A percentile compares a stretch with the other conserved stretches of the same genome.
These are phyloP conservation scores for Eupithecia pulchellata DNA, from an alignment of 2,888 invertebrate genomes.

Conservation along the genomic window DNA sequence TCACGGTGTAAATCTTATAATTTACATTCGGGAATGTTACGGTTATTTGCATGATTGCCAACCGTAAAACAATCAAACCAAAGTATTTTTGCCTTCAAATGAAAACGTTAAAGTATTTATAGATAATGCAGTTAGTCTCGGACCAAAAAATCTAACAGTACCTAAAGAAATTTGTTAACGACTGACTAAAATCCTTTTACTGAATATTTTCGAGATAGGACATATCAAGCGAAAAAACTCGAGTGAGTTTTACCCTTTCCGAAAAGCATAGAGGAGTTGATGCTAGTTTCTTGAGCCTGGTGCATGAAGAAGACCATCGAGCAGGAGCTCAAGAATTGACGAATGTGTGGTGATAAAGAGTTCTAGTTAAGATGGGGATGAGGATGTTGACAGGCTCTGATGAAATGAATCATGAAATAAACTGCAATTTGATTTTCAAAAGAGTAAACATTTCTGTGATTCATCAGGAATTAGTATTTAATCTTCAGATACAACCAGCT, in stretches of 20 bases:
- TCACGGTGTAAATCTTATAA: not conserved
- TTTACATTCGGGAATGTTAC: not conserved
- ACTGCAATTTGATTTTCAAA: not conserved
- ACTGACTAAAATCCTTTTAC: not conserved
- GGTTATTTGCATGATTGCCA: constrained; percentile 29
- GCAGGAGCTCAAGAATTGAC: not conserved
- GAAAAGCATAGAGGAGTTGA: too few relatives aligned
- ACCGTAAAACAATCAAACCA: constrained; percentile 31
- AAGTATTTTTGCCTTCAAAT: constrained; percentile 30
- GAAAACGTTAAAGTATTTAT: constrained; percentile 33
- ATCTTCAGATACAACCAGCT: constrained; percentile 32
- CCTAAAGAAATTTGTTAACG: not conserved
- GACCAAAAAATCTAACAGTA: not conserved
- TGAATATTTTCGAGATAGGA: too few relatives aligned
- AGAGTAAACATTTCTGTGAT: constrained; percentile 22
- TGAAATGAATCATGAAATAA: not conserved
- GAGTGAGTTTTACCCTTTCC: too few relatives aligned
- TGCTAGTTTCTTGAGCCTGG: too few relatives aligned
- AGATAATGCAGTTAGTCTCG: constrained; percentile 17
- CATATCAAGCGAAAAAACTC: too few relatives aligned
- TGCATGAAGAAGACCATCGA: too few relatives aligned
- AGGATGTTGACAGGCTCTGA: not conserved
- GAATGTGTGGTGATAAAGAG: too few relatives aligned
- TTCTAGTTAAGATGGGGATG: too few relatives aligned
- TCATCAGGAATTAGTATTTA: constrained; percentile 29